A percentile compares a stretch with the other conserved stretches of the same genome.
Conservation (phyloP, 2,888 invertebrate genomes). For the Helobdella robusta region DNA sequence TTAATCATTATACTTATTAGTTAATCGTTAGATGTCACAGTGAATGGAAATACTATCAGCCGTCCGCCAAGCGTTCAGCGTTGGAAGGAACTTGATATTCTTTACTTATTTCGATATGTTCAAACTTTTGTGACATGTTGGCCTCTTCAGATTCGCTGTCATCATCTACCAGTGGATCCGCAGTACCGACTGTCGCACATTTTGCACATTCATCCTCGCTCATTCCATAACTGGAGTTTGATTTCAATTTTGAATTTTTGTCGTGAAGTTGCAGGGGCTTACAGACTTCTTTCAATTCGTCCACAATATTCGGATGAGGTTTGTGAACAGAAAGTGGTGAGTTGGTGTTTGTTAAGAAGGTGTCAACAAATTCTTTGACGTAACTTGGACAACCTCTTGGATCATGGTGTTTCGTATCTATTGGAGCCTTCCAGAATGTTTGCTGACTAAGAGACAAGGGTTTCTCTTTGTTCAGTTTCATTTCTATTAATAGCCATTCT, state of each 20-base stretch:
- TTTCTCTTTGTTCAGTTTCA: constrained; percentile 40
- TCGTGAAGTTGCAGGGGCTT: constrained; percentile 3
- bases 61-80: constrained; percentile 14
- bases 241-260: no score
- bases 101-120: constrained; percentile 12
- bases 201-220: not conserved
- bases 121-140: not conserved
- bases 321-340: constrained; percentile 33
- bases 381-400: constrained; percentile 44
- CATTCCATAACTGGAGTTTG: no score
- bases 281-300: constrained; percentile 34
- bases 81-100: constrained; percentile 13
- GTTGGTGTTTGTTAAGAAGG: constrained; percentile 25
- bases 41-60: no score
- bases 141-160: constrained; percentile 22
- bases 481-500: constrained; percentile 44
- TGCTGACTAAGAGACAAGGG: constrained; percentile 39
- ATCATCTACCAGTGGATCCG: no score
- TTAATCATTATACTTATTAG: no score
- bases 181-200: no score
- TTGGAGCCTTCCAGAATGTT: constrained; percentile 43
- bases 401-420: constrained; percentile 38
- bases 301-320: constrained; percentile 45
- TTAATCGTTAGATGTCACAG: no score
- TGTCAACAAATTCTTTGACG: constrained; percentile 39